A percentile compares a stretch with the other conserved stretches of the same genome.
Evolutionary conservation across 2,797 vertebrate species (phyloP).

Genomic region (Muraenolepis orangiensis): DNA sequence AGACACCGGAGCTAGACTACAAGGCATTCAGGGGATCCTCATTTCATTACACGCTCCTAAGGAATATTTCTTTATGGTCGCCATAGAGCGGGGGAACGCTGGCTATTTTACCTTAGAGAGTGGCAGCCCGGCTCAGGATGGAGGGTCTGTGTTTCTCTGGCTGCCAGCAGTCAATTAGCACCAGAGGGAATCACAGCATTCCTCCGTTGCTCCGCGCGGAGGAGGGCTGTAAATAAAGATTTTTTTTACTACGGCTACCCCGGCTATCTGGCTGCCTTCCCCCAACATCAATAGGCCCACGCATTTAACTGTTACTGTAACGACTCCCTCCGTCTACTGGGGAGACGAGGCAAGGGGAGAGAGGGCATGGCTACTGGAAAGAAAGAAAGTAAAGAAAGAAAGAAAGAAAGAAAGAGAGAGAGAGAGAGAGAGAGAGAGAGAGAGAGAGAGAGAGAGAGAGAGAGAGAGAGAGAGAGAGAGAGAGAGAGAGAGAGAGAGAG

Average conservation of each 20-base stretch:
- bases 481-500: not conserved
- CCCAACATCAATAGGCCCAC: slow-evolving; percentile 74
- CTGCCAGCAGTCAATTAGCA: slow-evolving; percentile 75
- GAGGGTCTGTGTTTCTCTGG: slow-evolving; percentile 66
- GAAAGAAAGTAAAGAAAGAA: not conserved
- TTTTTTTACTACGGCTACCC: slow-evolving; percentile 70
- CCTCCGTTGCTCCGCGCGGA: slow-evolving; percentile 67
- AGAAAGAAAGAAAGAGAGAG: not conserved
- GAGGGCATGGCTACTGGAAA: slow-evolving; percentile 48
- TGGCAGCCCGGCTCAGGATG: slow-evolving; percentile 42
- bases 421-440: no score
- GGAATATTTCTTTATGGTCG: slow-evolving; percentile 40
- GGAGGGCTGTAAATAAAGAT: slow-evolving; percentile 78
- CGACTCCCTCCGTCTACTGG: slow-evolving; percentile 66
- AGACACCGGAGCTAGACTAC: slow-evolving; percentile 20
- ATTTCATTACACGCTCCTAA: slow-evolving; percentile 48
- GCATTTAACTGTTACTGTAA: slow-evolving; percentile 71
- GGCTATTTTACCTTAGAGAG: slow-evolving; percentile 69
- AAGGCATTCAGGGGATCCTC: slow-evolving; percentile 35
- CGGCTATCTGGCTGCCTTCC: slow-evolving; percentile 68
- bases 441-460: not conserved
- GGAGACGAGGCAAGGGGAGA: slow-evolving; percentile 66
- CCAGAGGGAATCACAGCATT: slow-evolving; percentile 69
- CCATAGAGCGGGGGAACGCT: slow-evolving; percentile 47
- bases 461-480: not conserved